Evolutionary conservation across 2,888 invertebrate genomes (phyloP).

Genomic region (Amphipoea lucens): DNA sequence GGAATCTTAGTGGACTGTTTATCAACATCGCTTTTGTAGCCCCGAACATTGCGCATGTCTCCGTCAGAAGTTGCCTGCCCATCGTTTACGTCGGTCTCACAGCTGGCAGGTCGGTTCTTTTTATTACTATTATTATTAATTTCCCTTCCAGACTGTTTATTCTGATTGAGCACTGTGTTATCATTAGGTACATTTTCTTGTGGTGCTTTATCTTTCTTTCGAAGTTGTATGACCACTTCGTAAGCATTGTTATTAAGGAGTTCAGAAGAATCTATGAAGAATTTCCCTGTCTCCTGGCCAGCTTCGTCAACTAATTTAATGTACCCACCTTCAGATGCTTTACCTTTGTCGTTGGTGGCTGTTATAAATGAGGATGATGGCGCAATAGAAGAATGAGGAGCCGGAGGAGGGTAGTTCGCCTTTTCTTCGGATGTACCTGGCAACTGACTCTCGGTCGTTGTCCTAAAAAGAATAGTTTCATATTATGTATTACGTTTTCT

Average conservation of each 20-base stretch:
- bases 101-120: constrained; percentile 19
- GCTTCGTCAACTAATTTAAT: constrained; percentile 79
- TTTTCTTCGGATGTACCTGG: constrained; percentile 45
- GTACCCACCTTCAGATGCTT: constrained; percentile 72
- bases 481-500: background rate
- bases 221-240: constrained; percentile 86
- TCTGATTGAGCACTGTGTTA: constrained; percentile 31
- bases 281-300: constrained; percentile 80
- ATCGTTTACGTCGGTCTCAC: constrained; percentile 5
- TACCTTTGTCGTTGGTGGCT: constrained; percentile 72
- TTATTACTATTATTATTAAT: constrained; percentile 15
- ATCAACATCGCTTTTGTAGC: constrained; percentile 12
- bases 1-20: constrained; percentile 19
- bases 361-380: constrained; percentile 79
- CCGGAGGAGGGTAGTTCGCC: constrained; percentile 9
- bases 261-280: constrained; percentile 84
- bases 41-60: constrained; percentile 18
- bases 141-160: constrained; percentile 12
- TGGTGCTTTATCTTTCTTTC: constrained; percentile 78
- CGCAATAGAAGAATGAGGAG: constrained; percentile 67
- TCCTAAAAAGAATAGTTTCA: constrained; percentile 44
- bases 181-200: constrained; percentile 55
- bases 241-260: constrained; percentile 83
- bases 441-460: constrained; percentile 40
- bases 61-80: constrained; percentile 14